Base-by-base conservation (phyloP, 2,797 vertebrate genomes). In the Thalassophryne amazonica region DNA sequence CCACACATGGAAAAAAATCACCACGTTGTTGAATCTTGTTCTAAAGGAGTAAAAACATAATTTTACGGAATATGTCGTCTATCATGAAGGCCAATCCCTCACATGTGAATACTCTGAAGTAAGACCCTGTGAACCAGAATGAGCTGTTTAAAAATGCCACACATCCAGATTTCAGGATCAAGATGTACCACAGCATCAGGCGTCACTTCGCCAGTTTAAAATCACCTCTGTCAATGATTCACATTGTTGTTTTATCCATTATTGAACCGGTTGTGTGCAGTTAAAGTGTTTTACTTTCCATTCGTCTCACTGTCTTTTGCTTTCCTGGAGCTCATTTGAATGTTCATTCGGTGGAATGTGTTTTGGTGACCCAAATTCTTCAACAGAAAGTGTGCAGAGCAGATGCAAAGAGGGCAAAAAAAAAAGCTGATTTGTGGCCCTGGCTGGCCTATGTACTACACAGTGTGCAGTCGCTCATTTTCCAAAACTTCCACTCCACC, bases 311-410 rank as follows among this genome's bases (percentile, higher is more conserved):
- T 32, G 52, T 36, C 8, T 7, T 56, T 52, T 47, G 42, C 46
- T 33, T 50, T 28, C 24, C 10, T 30, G 36, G 31, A 7, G 31
- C 55, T 19, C 8, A 7, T 12, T 36, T 38, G 10, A 63, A 48
- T 32, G 47, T 32, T 53, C 46, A 7, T 14, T 30, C 25, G 34
- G 22, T 49, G 70, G 60, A 77, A 72, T 80, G 73, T 73, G 63
- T 78, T 78, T 76, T 74, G 54, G 32, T 80, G 69, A 69, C 64
- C 69, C 46, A 69, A 51, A 73, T 65, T 45, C 31, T 54, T 41
- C 4, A 5, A 30, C 33, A 28, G 28, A 63, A 43, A 42, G 19
- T 11, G 33, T 37, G 41, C 12, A 32, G 5, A 14, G 35, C 41
- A 13, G 11, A 37, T 56, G 24, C 8, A 3, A 31, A 18, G 5